A percentile compares a stretch with the other conserved stretches of the same genome.
These are phyloP conservation scores for Gymnoscelis rufifasciata DNA, from an alignment of 2,888 invertebrate genomes.

Conservation along the genomic window DNA sequence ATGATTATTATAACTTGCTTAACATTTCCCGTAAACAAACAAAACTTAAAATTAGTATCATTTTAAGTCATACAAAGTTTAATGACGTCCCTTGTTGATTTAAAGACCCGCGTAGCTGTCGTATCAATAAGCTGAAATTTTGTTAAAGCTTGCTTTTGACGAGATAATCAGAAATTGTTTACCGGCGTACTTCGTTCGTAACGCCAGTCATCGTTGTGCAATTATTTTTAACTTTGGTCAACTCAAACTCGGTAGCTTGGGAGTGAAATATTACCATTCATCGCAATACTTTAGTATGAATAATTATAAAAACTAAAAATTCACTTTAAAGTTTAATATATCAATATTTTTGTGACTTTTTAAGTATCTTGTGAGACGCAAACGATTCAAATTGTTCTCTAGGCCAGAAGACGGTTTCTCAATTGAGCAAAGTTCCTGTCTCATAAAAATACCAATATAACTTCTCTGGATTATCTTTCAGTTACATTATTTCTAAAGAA, in stretches of 20 bases:
- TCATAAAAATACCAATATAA: neutral
- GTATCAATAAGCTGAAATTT: slow-evolving; percentile 41
- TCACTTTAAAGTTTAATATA: too few relatives aligned
- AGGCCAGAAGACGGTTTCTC: neutral
- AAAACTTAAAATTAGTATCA: slow-evolving; percentile 3
- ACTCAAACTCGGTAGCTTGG: neutral
- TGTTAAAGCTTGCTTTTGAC: slow-evolving; percentile 7
- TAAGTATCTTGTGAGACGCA: too few relatives aligned
- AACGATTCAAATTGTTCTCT: too few relatives aligned
- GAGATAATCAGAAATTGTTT: slow-evolving; percentile 42
- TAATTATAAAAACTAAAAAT: too few relatives aligned
- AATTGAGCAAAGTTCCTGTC: neutral
- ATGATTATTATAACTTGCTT: too few relatives aligned
- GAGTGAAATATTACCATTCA: neutral
- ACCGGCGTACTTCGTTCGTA: slow-evolving; percentile 40
- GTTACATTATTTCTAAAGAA: neutral
- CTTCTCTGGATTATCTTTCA: neutral
- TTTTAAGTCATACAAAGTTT: neutral
- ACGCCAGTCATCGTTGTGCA: slow-evolving; percentile 46
- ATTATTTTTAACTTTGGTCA: slow-evolving; percentile 32
- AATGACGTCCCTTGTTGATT: slow-evolving; percentile 8
- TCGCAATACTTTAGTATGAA: neutral
- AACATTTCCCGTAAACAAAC: too few relatives aligned
- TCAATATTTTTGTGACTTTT: too few relatives aligned
- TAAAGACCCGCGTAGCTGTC: slow-evolving; percentile 19